These are phyloP conservation scores for Tympanoctomys barrerae DNA, from an alignment of 2,797 vertebrate genomes.

Conservation along the genomic window DNA sequence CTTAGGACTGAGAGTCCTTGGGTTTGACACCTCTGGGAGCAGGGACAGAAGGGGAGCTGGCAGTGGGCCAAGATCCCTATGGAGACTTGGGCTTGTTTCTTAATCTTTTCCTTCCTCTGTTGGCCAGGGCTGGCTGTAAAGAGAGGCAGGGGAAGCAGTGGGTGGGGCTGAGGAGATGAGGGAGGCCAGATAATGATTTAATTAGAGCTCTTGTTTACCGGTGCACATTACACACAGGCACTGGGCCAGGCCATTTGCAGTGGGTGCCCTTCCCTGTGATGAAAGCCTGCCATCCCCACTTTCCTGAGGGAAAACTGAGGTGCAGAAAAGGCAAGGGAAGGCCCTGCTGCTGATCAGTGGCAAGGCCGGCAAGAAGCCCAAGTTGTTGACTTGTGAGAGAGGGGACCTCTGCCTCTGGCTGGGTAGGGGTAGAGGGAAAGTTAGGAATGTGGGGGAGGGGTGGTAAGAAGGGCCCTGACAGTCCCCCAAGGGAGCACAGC, in stretches of 20 bases:
- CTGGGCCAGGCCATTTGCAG: neutral
- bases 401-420: neutral
- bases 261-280: neutral
- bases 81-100: constrained; percentile 71
- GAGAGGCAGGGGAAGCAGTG: constrained; percentile 45
- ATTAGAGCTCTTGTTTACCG: neutral
- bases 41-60: constrained; percentile 42
- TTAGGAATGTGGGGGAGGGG: neutral
- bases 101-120: constrained; percentile 78
- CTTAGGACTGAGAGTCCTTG: constrained; percentile 12
- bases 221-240: neutral
- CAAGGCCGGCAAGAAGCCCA: neutral
- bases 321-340: neutral
- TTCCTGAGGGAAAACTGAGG: constrained; percentile 50
- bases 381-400: constrained; percentile 2
- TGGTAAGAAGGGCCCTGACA: neutral
- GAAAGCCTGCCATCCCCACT: neutral
- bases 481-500: neutral
- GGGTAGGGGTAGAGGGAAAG: neutral
- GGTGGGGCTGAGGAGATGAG: constrained; percentile 12
- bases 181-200: neutral
- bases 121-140: neutral
- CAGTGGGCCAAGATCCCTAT: constrained; percentile 48
- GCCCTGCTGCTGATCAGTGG: neutral
- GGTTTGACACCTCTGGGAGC: constrained; percentile 39